Conservation (phyloP, 2,797 vertebrate genomes). For the Onychomys torridus region DNA sequence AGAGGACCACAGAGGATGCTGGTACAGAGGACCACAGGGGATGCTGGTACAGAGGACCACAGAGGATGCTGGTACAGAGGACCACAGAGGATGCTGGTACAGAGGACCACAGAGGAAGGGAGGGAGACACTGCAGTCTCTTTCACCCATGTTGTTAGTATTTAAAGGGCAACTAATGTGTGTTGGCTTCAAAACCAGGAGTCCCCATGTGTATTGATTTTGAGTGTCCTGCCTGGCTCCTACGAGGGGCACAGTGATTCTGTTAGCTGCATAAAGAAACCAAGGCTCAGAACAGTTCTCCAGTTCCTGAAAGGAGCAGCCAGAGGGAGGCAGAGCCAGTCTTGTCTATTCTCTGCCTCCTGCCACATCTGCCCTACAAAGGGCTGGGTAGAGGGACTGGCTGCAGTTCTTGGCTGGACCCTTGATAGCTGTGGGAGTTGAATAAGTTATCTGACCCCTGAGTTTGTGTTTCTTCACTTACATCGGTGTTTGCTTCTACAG, state of each 20-base stretch:
- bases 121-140: neutral
- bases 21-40: neutral
- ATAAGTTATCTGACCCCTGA: neutral
- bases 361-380: no score
- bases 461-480: neutral
- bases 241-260: neutral
- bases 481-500: neutral
- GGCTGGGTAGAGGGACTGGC: neutral
- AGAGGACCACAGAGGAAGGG: neutral
- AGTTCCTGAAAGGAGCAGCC: neutral
- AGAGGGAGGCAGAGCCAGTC: neutral
- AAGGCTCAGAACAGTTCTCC: neutral
- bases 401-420: neutral
- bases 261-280: neutral
- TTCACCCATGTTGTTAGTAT: neutral
- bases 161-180: neutral
- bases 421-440: neutral
- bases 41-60: no score
- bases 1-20: neutral
- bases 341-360: neutral
- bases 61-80: no score
- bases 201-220: neutral
- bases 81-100: no score
- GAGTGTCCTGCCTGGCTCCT: neutral
- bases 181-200: neutral